These are phyloP conservation scores for Lithobius niger DNA, from an alignment of 1,140 invertebrate genomes.

Conservation along the genomic window DNA sequence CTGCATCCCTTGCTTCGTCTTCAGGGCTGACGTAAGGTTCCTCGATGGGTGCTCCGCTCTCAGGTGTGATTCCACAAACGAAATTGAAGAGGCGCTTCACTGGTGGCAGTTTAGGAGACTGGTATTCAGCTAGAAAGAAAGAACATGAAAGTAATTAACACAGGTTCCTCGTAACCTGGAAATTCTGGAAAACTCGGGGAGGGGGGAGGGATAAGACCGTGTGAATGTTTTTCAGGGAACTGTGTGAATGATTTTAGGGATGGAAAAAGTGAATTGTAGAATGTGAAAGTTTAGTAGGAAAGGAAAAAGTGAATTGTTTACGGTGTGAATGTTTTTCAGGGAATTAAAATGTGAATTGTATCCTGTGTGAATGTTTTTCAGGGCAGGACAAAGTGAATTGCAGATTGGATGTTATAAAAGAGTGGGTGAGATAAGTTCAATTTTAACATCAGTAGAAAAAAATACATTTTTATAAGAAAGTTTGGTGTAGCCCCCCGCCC, in stretches of 20 bases:
- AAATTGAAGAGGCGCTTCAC: constrained; percentile 13
- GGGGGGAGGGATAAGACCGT: not conserved
- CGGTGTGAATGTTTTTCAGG: not conserved
- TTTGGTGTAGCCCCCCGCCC: too few relatives aligned
- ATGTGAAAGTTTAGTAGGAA: too few relatives aligned
- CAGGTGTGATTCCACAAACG: constrained; percentile 9
- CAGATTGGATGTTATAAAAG: too few relatives aligned
- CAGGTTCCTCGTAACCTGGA: not conserved
- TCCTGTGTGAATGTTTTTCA: too few relatives aligned
- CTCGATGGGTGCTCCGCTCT: not conserved
- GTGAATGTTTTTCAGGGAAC: not conserved
- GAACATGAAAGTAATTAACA: not conserved
- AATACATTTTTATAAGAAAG: too few relatives aligned
- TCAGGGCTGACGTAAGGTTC: not conserved
- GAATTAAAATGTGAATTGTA: too few relatives aligned
- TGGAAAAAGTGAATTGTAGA: not conserved
- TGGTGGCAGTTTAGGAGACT: not conserved
- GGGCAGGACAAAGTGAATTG: too few relatives aligned
- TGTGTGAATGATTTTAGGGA: not conserved
- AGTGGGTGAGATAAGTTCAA: too few relatives aligned
- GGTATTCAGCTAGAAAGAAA: not conserved
- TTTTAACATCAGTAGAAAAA: too few relatives aligned
- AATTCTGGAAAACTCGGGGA: not conserved
- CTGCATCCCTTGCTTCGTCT: constrained; percentile 16
- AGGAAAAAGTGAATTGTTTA: not conserved